These are phyloP conservation scores for Venusia cambrica DNA, from an alignment of 2,888 invertebrate genomes.

Conservation along the genomic window DNA sequence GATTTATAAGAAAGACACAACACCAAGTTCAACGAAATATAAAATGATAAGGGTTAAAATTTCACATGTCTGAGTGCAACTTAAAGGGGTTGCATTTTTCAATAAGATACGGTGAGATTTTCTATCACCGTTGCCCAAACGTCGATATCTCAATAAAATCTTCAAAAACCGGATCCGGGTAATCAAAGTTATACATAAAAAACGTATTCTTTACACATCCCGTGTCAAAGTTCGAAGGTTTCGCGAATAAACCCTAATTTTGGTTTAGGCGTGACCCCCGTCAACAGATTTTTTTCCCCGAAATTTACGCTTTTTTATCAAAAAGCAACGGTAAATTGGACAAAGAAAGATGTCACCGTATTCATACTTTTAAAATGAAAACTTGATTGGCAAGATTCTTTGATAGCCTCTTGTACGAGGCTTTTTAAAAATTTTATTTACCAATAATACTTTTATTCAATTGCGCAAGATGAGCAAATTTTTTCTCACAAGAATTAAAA, in stretches of 20 bases:
- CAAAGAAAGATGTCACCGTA: constrained; percentile 64
- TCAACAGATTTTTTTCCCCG: constrained; percentile 71
- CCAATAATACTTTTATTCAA: constrained; percentile 53
- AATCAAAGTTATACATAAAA: constrained; percentile 56
- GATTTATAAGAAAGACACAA: no score
- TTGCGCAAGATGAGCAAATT: constrained; percentile 46
- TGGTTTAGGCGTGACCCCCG: constrained; percentile 76
- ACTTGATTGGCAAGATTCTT: constrained; percentile 76
- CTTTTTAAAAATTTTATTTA: constrained; percentile 48
- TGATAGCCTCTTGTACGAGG: constrained; percentile 62
- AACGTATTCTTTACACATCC: constrained; percentile 54
- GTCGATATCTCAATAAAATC: constrained; percentile 72
- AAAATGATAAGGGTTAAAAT: constrained; percentile 44
- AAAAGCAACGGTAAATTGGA: constrained; percentile 69
- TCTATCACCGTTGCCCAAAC: constrained; percentile 66
- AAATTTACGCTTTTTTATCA: constrained; percentile 68
- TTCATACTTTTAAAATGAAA: constrained; percentile 72
- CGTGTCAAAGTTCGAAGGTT: constrained; percentile 77
- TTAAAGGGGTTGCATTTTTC: constrained; percentile 60
- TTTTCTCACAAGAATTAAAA: constrained; percentile 63
- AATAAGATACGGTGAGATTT: constrained; percentile 56
- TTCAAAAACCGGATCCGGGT: constrained; percentile 60
- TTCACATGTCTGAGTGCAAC: constrained; percentile 63
- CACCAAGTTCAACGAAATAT: no score
- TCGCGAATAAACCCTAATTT: constrained; percentile 71